Evolutionary conservation across 2,888 invertebrate species (phyloP).

Genomic region (Patella caerulea): DNA sequence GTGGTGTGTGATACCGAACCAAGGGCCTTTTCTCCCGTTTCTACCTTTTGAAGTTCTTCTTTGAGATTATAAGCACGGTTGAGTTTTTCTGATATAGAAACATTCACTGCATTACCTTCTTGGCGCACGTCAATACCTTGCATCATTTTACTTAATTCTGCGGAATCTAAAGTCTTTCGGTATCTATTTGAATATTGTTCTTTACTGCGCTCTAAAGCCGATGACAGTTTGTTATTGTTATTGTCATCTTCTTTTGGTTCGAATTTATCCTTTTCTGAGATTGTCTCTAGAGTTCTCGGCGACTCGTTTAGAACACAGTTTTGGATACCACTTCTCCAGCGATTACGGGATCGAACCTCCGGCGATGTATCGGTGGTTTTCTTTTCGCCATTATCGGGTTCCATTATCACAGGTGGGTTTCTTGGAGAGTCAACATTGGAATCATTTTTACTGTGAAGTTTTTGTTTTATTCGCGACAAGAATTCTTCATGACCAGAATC

Average conservation of each 20-base stretch:
- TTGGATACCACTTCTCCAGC: conserved; percentile 21
- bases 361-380: conserved; percentile 11
- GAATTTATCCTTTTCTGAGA: conserved; percentile 51
- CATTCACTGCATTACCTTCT: conserved; percentile 14
- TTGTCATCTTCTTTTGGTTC: conserved; percentile 24
- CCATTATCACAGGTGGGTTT: conserved; percentile 24
- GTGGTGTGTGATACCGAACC: not conserved
- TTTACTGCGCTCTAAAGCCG: conserved; percentile 31
- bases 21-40: not conserved
- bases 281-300: conserved; percentile 47
- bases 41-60: conserved; percentile 17
- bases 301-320: conserved; percentile 20
- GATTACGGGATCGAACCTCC: not conserved
- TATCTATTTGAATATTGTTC: conserved; percentile 31
- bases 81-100: conserved; percentile 5
- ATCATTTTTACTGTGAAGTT: conserved; percentile 29
- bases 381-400: not conserved
- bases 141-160: conserved; percentile 44
- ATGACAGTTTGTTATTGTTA: conserved; percentile 18
- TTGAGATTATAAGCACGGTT: conserved; percentile 33
- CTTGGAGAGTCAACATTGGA: not conserved
- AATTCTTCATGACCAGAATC: conserved; percentile 35
- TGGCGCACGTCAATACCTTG: conserved; percentile 18
- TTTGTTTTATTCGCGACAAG: conserved; percentile 36
- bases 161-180: conserved; percentile 47